phyloP scores from a whole-genome alignment of 1,140 invertebrate genomes.

The Coptotermes formosanus region DNA sequence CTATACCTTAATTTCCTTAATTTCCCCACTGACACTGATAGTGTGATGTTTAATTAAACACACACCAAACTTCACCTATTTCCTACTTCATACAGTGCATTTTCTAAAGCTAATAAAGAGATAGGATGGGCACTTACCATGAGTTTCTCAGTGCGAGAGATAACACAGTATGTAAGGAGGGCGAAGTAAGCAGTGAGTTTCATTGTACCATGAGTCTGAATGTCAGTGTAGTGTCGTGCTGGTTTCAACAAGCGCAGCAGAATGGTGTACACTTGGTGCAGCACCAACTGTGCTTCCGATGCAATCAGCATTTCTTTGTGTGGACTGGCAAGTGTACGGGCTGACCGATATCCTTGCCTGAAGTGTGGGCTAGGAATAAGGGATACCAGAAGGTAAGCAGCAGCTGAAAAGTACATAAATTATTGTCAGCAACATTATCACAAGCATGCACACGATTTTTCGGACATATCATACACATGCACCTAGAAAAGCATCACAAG shows the following conservation, averaged over 20 bases:
- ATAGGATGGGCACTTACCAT: conserved; percentile 65
- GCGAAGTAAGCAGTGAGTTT: conserved; percentile 91
- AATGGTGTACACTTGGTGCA: conserved; percentile 84
- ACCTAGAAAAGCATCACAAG: too few species aligned
- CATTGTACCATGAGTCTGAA: conserved; percentile 80
- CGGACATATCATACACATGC: too few species aligned
- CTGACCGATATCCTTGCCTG: conserved; percentile 75
- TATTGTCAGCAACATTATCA: too few species aligned
- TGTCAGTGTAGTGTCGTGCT: conserved; percentile 82
- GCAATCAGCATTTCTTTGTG: conserved; percentile 54
- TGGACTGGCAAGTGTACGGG: conserved; percentile 52
- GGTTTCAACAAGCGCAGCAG: conserved; percentile 73
- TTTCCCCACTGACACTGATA: too few species aligned
- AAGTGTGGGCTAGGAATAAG: conserved; percentile 86
- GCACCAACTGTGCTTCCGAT: conserved; percentile 70
- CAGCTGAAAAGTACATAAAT: conserved; percentile 56
- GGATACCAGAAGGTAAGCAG: conserved; percentile 81
- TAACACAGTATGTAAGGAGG: conserved; percentile 84
- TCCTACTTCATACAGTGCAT: too few species aligned
- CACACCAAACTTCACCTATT: too few species aligned
- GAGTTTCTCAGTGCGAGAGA: conserved; percentile 85
- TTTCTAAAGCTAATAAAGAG: too few species aligned
- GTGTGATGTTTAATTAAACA: background rate
- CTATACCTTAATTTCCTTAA: too few species aligned
- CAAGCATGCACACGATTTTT: too few species aligned